phyloP scores from a whole-genome alignment of 2,797 vertebrate genomes.

The Brotula barbata region DNA sequence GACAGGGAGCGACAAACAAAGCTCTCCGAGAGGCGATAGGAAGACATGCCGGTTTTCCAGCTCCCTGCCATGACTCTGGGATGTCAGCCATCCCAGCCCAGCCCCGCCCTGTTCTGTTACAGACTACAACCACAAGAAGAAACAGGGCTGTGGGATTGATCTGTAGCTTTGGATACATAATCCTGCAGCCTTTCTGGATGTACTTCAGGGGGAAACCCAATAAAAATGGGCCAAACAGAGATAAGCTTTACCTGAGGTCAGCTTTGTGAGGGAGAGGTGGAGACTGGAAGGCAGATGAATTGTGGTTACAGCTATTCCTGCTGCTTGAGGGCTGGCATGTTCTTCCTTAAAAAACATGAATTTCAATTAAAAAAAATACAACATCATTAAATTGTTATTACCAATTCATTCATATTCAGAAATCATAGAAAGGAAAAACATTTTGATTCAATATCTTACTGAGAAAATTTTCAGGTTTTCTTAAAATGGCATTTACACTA shows the following conservation, averaged over 20 bases:
- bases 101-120: constrained; percentile 41
- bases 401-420: neutral
- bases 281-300: constrained; percentile 31
- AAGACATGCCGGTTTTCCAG: constrained; percentile 68
- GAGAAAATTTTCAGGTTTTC: constrained; percentile 10
- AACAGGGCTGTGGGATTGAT: constrained; percentile 43
- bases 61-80: constrained; percentile 62
- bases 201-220: constrained; percentile 48
- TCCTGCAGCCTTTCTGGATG: constrained; percentile 38
- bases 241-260: constrained; percentile 53
- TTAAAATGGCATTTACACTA: constrained; percentile 29
- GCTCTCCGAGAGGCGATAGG: constrained; percentile 67
- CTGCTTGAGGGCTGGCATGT: constrained; percentile 18
- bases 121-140: constrained; percentile 23
- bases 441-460: neutral
- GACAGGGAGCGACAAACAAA: constrained; percentile 70
- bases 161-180: constrained; percentile 36
- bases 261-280: constrained; percentile 38
- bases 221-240: constrained; percentile 39
- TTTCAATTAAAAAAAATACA: neutral
- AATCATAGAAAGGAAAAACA: neutral
- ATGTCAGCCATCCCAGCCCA: constrained; percentile 60
- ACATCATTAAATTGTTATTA: neutral
- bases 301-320: constrained; percentile 15
- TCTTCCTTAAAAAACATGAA: neutral